A percentile compares a stretch with the other conserved stretches of the same genome.
Conservation (phyloP, 2,888 invertebrate species). For the Tortrix viridana region DNA sequence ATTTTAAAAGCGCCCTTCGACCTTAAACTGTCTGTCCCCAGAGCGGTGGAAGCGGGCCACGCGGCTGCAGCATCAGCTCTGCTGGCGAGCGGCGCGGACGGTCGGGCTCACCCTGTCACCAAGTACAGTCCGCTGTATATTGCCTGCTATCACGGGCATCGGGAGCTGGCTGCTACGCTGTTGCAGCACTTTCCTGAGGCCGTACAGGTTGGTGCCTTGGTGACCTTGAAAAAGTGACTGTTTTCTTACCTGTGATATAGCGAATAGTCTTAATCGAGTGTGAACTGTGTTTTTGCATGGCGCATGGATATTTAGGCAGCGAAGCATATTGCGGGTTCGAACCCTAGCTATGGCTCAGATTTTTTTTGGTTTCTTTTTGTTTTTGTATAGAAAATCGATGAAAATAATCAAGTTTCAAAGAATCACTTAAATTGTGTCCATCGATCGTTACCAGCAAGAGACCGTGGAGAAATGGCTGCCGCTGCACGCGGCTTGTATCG, state of each 20-base stretch:
- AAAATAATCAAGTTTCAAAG: no score
- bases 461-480: constrained; percentile 97
- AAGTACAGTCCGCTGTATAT: constrained; percentile 97
- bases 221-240: neutral
- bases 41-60: constrained; percentile 94
- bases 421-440: neutral
- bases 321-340: no score
- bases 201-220: constrained; percentile 83
- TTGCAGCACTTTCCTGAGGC: constrained; percentile 93
- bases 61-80: constrained; percentile 90
- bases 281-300: no score
- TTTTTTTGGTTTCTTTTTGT: no score
- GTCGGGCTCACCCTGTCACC: constrained; percentile 94
- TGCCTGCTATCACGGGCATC: constrained; percentile 93
- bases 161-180: constrained; percentile 89
- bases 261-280: no score
- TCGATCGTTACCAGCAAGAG: constrained; percentile 83
- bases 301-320: no score
- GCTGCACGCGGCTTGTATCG: constrained; percentile 95
- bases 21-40: constrained; percentile 61
- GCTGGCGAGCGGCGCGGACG: constrained; percentile 93
- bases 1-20: no score
- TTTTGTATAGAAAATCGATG: no score
- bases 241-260: no score
- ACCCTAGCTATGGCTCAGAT: no score